Percentiles rank a stretch among this genome's conserved stretches.
Conservation (phyloP, 2,797 vertebrate genomes). For the Microctenopoma steveboyesi region DNA sequence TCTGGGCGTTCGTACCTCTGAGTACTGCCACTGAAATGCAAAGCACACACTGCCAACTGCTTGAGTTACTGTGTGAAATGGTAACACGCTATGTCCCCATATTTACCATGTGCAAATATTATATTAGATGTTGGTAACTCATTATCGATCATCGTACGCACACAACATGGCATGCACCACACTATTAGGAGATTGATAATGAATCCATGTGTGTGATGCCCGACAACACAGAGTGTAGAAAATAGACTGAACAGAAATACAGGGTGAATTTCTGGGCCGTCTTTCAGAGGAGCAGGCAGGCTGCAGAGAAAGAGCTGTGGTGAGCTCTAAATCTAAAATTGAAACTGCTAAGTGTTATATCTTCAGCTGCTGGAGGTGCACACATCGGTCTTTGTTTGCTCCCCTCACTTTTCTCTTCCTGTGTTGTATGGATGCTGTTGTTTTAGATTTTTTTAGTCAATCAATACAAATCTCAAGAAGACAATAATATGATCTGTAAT, state of each 20-base stretch:
- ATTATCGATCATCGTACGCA: background rate
- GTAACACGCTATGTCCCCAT: background rate
- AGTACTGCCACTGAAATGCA: slow-evolving; percentile 9
- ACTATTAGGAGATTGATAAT: background rate
- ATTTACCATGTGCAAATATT: background rate
- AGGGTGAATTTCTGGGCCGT: background rate
- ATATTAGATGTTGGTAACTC: too few relatives aligned
- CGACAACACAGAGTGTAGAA: background rate
- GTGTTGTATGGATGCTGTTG: background rate
- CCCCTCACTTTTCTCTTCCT: too few relatives aligned
- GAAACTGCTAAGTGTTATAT: background rate
- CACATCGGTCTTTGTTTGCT: too few relatives aligned
- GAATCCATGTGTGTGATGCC: background rate
- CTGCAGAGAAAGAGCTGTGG: background rate
- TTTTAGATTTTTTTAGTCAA: background rate
- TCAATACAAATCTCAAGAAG: background rate
- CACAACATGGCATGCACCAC: background rate
- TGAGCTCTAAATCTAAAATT: too few relatives aligned
- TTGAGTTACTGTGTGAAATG: slow-evolving; percentile 24
- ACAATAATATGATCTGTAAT: background rate
- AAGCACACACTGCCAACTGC: slow-evolving; percentile 2
- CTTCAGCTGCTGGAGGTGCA: too few relatives aligned
- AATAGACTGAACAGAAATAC: background rate
- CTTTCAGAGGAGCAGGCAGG: background rate
- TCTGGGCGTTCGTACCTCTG: slow-evolving; percentile 18